Percentiles rank a stretch among this genome's conserved stretches.
Evolutionary conservation across 1,140 invertebrate genomes (phyloP).

Genomic region (Vanessa atalanta): DNA sequence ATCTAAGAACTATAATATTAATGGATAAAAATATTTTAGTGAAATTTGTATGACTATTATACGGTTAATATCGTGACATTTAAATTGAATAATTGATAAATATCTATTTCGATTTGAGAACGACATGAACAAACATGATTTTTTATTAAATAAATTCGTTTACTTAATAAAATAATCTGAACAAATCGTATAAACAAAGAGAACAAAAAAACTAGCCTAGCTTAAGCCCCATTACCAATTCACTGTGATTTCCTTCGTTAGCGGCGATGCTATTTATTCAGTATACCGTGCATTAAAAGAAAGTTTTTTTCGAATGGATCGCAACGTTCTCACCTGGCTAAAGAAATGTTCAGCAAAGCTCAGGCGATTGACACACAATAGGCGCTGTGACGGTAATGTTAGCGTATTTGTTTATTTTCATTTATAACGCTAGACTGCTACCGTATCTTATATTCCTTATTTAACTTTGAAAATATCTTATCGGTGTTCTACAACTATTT

Average conservation of each 20-base stretch:
- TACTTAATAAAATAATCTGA: not conserved
- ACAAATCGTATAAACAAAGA: not conserved
- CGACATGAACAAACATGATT: not conserved
- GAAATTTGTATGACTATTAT: no score
- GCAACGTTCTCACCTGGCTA: constrained; percentile 20
- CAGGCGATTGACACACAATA: constrained; percentile 33
- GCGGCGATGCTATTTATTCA: constrained; percentile 44
- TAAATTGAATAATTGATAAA: not conserved
- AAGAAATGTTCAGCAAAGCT: constrained; percentile 36
- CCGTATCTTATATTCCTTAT: not conserved
- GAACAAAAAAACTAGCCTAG: not conserved
- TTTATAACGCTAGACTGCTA: not conserved
- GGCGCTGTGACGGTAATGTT: constrained; percentile 29
- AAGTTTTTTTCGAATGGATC: constrained; percentile 33
- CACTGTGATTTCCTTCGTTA: constrained; percentile 43
- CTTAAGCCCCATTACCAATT: constrained; percentile 19
- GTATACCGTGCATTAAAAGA: constrained; percentile 50
- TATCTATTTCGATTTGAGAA: not conserved
- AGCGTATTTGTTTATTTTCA: constrained; percentile 4
- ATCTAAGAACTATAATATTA: no score
- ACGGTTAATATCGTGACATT: not conserved
- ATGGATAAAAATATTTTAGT: no score
- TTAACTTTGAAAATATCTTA: not conserved
- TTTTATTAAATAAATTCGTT: constrained; percentile 9
- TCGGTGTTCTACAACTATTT: not conserved